Conservation (phyloP, 2,888 invertebrate genomes). For the Philopedon plagiatum region DNA sequence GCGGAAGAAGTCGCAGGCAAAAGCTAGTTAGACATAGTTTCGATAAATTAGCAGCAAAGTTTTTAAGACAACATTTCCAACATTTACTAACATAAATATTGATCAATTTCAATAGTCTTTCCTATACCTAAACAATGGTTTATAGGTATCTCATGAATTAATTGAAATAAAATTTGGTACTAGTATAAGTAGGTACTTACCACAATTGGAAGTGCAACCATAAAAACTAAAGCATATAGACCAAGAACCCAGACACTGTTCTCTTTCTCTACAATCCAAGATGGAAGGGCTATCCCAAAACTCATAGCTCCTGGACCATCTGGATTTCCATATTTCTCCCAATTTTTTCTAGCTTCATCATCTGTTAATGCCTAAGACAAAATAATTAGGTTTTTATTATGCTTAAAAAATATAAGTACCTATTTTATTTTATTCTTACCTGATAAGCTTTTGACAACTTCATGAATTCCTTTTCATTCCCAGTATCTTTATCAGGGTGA, state of each 20-base stretch:
- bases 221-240: conserved; percentile 95
- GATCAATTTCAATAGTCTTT: too few species aligned
- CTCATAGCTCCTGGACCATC: conserved; percentile 99
- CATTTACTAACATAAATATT: too few species aligned
- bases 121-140: too few species aligned
- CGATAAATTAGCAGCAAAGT: too few species aligned
- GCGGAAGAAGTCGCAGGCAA: too few species aligned
- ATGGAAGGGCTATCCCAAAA: conserved; percentile 98
- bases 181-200: conserved; percentile 69
- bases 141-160: too few species aligned
- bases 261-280: conserved; percentile 99
- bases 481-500: conserved; percentile 98
- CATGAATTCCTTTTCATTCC: conserved; percentile 98
- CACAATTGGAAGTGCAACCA: conserved; percentile 93
- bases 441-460: conserved; percentile 93
- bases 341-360: conserved; percentile 96
- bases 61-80: too few species aligned
- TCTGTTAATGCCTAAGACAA: conserved; percentile 88
- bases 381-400: too few species aligned
- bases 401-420: background rate
- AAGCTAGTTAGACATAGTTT: too few species aligned
- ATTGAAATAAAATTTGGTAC: too few species aligned
- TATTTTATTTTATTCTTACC: conserved; percentile 75
- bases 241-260: conserved; percentile 98
- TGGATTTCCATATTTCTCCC: conserved; percentile 99